Base-by-base conservation (phyloP, 2,888 invertebrate species). In the Marronus borbonicus region DNA sequence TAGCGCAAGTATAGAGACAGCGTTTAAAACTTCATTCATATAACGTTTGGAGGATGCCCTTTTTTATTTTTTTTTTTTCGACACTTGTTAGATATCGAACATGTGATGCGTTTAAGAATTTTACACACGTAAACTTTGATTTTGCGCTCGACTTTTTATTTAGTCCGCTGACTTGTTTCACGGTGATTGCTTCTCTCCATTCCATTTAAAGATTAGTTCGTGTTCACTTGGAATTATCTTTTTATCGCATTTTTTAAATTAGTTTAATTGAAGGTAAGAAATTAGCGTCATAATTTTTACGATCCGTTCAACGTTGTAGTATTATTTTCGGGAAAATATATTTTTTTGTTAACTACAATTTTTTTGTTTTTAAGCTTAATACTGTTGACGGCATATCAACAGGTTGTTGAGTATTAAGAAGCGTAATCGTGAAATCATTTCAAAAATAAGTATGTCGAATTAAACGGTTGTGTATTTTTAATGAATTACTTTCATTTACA, bases 1-100 rank as follows among this genome's bases (percentile, higher is more conserved):
- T 81, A 79, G 78, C 80, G 81, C 80, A 83, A 83, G 80, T 80
- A 83, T 55, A 55, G 55, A 20, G 10, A 20, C 55, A 7, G 79
- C 79, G 79, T 79, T 81, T 80, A 83, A 81, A 82, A 79, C 81
- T 83, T 83, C 83, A 83, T 83, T 83, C 83, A 83, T 82, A 76
- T 77, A 80, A 62, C 74, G 74, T 64, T 79, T 12, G n/a, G 28
- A 52, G 24, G 24, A 14, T 52, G 20, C 62, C 17, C 62, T 74
- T 77, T 72, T 66, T 20, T 55, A 74, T 75, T 28, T 58, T 55
- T 50, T 58, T 69, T 72, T 44, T 72, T 72, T 64, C 52, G n/a
- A 70, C 77, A 77, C 70, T 62, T 77, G 77, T 77, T 77, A 50
- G 76, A 72, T 72, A 72, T 72, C 39, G 36, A 72, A 72, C 72